Percentiles rank a stretch among this genome's conserved stretches.
Conservation (phyloP, 2,888 invertebrate species). For the Archips crataeganus region DNA sequence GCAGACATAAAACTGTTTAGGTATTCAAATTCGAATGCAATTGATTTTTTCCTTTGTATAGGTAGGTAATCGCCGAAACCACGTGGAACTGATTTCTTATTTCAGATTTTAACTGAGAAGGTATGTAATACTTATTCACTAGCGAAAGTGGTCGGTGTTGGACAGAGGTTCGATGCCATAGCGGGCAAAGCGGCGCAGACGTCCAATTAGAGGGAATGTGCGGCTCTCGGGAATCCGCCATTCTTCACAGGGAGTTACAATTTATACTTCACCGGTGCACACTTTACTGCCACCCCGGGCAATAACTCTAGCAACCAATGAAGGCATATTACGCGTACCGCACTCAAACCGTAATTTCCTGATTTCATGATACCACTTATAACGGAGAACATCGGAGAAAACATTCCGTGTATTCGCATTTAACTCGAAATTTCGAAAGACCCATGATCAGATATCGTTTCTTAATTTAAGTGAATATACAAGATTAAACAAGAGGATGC, state of each 20-base stretch:
- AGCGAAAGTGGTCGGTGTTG: conserved; percentile 75
- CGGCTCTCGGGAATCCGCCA: conserved; percentile 59
- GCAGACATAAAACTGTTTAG: conserved; percentile 17
- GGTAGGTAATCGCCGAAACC: not conserved
- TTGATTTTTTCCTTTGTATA: not conserved
- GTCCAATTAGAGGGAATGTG: conserved; percentile 83
- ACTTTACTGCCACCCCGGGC: conserved; percentile 44
- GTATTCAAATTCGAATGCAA: not conserved
- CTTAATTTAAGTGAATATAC: conserved; percentile 39
- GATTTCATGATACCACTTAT: conserved; percentile 38
- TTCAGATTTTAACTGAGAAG: conserved; percentile 16
- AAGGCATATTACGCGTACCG: conserved; percentile 38
- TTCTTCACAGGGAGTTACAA: conserved; percentile 70
- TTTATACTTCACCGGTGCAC: conserved; percentile 53
- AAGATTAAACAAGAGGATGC: conserved; percentile 43
- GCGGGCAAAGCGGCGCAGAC: conserved; percentile 66
- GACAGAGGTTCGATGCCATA: conserved; percentile 70
- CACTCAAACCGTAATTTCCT: conserved; percentile 35
- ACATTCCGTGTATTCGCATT: conserved; percentile 28
- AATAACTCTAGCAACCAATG: conserved; percentile 39
- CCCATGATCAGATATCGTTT: conserved; percentile 40
- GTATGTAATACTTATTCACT: conserved; percentile 35
- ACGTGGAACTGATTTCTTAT: conserved; percentile 17
- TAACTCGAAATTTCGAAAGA: conserved; percentile 27
- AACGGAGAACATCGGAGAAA: conserved; percentile 22